A percentile compares a stretch with the other conserved stretches of the same genome.
phyloP scores from a whole-genome alignment of 2,888 invertebrate genomes.

The Gymnosoma rotundatum region DNA sequence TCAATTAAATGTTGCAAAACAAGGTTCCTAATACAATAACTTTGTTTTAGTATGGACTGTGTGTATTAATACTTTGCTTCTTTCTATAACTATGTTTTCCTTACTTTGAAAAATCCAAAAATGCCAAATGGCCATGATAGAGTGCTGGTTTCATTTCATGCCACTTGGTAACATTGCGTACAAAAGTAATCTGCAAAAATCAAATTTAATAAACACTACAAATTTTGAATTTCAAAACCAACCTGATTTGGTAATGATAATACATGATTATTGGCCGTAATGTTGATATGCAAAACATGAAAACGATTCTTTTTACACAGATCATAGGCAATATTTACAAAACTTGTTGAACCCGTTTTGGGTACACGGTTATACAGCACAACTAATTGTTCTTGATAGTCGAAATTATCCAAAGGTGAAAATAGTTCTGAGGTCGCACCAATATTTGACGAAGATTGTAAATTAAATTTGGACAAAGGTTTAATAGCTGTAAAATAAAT shows the following conservation, averaged over 20 bases:
- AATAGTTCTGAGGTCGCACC: neutral
- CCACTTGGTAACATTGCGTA: constrained; percentile 95
- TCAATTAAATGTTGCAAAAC: too few relatives aligned
- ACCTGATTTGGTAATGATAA: constrained; percentile 94
- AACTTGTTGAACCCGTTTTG: constrained; percentile 98
- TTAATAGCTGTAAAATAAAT: constrained; percentile 73
- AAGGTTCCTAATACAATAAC: too few relatives aligned
- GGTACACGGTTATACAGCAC: constrained; percentile 98
- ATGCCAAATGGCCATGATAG: constrained; percentile 99
- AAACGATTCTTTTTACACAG: constrained; percentile 89
- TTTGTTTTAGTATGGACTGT: too few relatives aligned
- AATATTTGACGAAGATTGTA: constrained; percentile 15
- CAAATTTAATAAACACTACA: neutral
- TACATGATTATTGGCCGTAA: constrained; percentile 97
- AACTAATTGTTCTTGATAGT: constrained; percentile 87
- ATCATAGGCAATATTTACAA: constrained; percentile 94
- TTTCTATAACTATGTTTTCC: neutral
- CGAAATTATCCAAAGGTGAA: constrained; percentile 65
- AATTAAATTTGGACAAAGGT: constrained; percentile 73
- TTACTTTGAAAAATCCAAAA: constrained; percentile 95
- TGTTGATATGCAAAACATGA: constrained; percentile 96
- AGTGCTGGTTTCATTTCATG: constrained; percentile 94
- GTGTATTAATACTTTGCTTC: neutral
- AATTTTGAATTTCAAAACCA: neutral
- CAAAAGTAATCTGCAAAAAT: constrained; percentile 86